A percentile compares a stretch with the other conserved stretches of the same genome.
Conservation (phyloP, 1,140 invertebrate genomes). For the Zophobas morio region DNA sequence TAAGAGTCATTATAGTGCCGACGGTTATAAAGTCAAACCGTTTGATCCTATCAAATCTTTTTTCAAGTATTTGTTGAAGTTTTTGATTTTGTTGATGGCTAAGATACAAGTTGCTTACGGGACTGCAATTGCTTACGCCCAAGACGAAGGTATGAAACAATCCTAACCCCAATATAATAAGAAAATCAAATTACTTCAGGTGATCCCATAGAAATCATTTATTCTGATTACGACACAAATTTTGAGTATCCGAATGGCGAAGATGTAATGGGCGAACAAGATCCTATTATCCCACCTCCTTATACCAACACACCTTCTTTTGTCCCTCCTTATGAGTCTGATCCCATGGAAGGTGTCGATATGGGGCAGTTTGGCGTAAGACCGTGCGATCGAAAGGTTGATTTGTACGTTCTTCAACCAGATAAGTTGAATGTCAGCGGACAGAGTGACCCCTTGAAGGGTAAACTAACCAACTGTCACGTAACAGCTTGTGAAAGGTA, state of each 20-base stretch:
- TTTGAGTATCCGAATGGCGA: slow-evolving; percentile 62
- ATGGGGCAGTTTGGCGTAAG: slow-evolving; percentile 71
- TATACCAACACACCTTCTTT: slow-evolving; percentile 61
- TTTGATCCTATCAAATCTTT: slow-evolving; percentile 55
- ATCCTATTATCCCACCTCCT: slow-evolving; percentile 61
- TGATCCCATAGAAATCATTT: slow-evolving; percentile 59
- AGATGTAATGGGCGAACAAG: slow-evolving; percentile 61
- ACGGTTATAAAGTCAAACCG: slow-evolving; percentile 67
- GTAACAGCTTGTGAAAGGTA: slow-evolving; percentile 91
- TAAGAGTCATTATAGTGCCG: slow-evolving; percentile 78
- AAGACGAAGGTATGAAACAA: slow-evolving; percentile 62
- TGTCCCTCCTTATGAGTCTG: slow-evolving; percentile 65
- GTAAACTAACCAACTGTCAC: slow-evolving; percentile 93
- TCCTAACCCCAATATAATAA: background rate
- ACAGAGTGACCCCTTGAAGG: slow-evolving; percentile 83
- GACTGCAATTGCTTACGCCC: slow-evolving; percentile 61
- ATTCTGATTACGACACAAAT: slow-evolving; percentile 63
- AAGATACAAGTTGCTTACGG: slow-evolving; percentile 58
- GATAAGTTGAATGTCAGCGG: slow-evolving; percentile 84
- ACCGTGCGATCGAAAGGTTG: slow-evolving; percentile 88
- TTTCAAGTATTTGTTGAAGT: slow-evolving; percentile 58
- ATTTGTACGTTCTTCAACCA: slow-evolving; percentile 89
- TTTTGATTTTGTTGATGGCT: slow-evolving; percentile 54
- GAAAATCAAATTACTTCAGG: background rate
- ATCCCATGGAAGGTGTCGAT: slow-evolving; percentile 68